Evolutionary conservation across 2,113 vertebrate genomes (phyloP).

Genomic region (Centropristis striata): DNA sequence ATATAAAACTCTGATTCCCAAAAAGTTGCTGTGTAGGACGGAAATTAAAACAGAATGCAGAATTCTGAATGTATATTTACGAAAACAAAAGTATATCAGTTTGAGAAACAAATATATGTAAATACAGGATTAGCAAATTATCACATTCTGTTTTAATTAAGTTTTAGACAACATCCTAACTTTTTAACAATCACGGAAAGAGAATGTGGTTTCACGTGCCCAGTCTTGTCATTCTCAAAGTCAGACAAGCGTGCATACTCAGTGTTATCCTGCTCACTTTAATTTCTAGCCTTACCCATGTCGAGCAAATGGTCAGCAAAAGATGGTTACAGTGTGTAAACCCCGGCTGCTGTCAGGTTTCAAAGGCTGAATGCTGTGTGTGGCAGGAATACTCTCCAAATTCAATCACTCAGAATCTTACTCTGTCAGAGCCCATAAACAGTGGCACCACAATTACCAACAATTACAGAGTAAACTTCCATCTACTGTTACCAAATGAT

Average conservation of each 20-base stretch:
- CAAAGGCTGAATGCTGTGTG: slow-evolving; percentile 67
- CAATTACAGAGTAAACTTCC: slow-evolving; percentile 82
- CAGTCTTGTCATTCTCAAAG: slow-evolving; percentile 23
- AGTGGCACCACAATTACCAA: slow-evolving; percentile 79
- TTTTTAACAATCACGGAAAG: no score
- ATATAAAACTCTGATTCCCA: no score
- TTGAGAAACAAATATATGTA: no score
- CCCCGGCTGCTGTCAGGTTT: slow-evolving; percentile 62
- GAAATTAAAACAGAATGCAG: no score
- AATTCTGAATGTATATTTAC: no score
- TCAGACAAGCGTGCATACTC: slow-evolving; percentile 19
- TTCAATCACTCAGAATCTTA: slow-evolving; percentile 75
- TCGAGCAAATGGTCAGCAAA: slow-evolving; percentile 50
- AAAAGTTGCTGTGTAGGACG: no score
- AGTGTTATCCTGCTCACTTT: slow-evolving; percentile 18
- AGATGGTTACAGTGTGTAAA: slow-evolving; percentile 44
- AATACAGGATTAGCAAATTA: no score
- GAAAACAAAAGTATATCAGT: no score
- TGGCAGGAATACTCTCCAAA: slow-evolving; percentile 60
- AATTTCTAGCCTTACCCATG: background rate
- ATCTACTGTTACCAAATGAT: slow-evolving; percentile 82
- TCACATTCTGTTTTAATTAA: no score
- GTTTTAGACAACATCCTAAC: no score
- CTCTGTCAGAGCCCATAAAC: slow-evolving; percentile 77
- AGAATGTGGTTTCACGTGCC: slow-evolving; percentile 12